These are phyloP conservation scores for Argynnis bischoffii DNA, from an alignment of 2,888 invertebrate genomes.

Conservation along the genomic window DNA sequence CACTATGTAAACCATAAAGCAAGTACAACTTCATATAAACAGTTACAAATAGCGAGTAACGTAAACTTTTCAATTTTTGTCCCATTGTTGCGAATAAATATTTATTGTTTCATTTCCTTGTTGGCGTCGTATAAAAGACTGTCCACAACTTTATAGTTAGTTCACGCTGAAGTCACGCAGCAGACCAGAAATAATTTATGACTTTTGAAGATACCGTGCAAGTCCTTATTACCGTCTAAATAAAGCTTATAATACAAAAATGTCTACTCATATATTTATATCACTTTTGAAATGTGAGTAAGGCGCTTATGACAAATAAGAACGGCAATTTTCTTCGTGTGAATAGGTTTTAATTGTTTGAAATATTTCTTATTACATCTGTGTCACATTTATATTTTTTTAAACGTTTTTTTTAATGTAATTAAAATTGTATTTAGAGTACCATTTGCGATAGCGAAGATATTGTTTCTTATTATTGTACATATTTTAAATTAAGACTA, in stretches of 20 bases:
- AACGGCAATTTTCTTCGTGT: slow-evolving; percentile 10
- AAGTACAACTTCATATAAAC: slow-evolving; percentile 1
- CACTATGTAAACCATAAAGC: too few relatives aligned
- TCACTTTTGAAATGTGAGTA: slow-evolving; percentile 15
- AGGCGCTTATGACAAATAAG: slow-evolving; percentile 11
- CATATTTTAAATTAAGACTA: too few relatives aligned
- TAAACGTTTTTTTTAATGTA: not conserved
- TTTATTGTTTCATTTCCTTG: slow-evolving; percentile 35
- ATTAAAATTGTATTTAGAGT: too few relatives aligned
- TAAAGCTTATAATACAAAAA: slow-evolving; percentile 20
- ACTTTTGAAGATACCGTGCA: slow-evolving; percentile 20
- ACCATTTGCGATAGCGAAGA: too few relatives aligned
- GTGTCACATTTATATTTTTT: not conserved
- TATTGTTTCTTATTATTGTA: too few relatives aligned
- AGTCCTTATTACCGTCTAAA: slow-evolving; percentile 17
- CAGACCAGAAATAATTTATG: slow-evolving; percentile 31
- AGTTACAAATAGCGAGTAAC: slow-evolving; percentile 14
- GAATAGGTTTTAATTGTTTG: slow-evolving; percentile 16
- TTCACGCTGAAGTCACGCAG: slow-evolving; percentile 29
- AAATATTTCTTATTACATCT: slow-evolving; percentile 1
- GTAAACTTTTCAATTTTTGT: slow-evolving; percentile 31
- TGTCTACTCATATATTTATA: slow-evolving; percentile 4
- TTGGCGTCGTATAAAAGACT: slow-evolving; percentile 34
- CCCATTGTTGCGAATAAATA: slow-evolving; percentile 30
- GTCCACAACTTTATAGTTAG: slow-evolving; percentile 33